Evolutionary conservation across 2,113 vertebrate species (phyloP).

Genomic region (Pelodiscus sinensis): DNA sequence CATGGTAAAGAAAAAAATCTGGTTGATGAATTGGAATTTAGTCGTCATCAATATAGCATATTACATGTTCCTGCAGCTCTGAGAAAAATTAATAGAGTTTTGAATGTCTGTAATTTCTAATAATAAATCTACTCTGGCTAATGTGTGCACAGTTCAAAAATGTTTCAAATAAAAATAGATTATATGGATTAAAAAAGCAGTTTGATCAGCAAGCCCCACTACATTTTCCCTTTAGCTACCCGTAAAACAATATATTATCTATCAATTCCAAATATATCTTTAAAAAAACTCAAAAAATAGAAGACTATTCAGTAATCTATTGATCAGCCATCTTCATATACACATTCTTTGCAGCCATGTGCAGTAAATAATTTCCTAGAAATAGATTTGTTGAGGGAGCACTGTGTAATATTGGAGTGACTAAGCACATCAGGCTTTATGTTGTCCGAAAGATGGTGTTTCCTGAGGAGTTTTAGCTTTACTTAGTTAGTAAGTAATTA

Average conservation of each 20-base stretch:
- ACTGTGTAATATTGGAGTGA: not conserved
- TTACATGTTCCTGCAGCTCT: accelerated
- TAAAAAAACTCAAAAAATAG: not conserved
- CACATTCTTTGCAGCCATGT: not conserved
- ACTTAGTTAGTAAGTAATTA: not conserved
- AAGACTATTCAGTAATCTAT: not conserved
- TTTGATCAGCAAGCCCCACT: accelerated
- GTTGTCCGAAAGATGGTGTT: not conserved
- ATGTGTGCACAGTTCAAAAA: not conserved
- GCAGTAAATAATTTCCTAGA: not conserved
- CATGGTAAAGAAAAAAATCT: not conserved
- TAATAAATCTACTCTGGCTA: not conserved
- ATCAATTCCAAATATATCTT: not conserved
- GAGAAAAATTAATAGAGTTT: accelerated
- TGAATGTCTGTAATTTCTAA: not conserved
- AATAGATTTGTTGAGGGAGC: not conserved
- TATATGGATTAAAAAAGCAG: not conserved
- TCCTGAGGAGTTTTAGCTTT: too few species aligned
- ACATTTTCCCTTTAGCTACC: not conserved
- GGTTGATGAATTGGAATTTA: accelerated
- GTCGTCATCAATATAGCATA: accelerated
- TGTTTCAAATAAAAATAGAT: not conserved
- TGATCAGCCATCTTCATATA: not conserved
- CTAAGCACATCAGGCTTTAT: not conserved
- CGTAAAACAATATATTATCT: not conserved